These are phyloP conservation scores for Tamandua tetradactyla DNA, from an alignment of 2,797 vertebrate species.

Conservation along the genomic window DNA sequence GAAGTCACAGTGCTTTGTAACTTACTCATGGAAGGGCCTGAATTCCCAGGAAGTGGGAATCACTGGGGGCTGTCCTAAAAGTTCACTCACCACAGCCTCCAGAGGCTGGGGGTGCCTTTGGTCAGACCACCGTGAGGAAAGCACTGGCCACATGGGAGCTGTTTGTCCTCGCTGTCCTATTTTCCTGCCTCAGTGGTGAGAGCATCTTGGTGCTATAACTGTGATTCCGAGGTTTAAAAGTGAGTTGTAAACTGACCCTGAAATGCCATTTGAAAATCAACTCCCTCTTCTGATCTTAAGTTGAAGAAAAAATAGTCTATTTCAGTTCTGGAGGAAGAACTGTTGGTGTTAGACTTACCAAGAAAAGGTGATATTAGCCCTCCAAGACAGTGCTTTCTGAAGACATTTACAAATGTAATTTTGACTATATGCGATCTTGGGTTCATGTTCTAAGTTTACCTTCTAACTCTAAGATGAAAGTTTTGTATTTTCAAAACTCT, in stretches of 20 bases:
- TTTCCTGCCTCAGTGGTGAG: neutral
- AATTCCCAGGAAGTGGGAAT: neutral
- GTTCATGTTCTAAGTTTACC: conserved; percentile 19
- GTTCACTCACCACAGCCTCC: neutral
- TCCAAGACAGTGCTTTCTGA: neutral
- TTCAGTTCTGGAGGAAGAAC: conserved; percentile 55
- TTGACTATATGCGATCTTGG: neutral
- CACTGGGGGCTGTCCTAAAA: neutral
- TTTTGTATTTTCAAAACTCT: neutral
- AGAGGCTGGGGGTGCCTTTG: neutral
- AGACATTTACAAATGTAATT: conserved; percentile 36
- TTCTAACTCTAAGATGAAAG: neutral
- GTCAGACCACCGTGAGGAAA: neutral
- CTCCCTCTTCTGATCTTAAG: conserved; percentile 66
- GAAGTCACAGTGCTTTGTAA: neutral
- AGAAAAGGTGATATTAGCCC: conserved; percentile 50
- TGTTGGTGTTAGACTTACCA: conserved; percentile 48
- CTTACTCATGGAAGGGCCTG: neutral
- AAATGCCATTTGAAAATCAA: conserved; percentile 74
- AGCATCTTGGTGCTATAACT: neutral
- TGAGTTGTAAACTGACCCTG: conserved; percentile 55
- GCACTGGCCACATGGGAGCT: neutral
- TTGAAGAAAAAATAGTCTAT: conserved; percentile 51
- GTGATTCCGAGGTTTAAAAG: conserved; percentile 48
- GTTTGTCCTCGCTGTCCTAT: neutral